A percentile compares a stretch with the other conserved stretches of the same genome.
Evolutionary conservation across 1,140 invertebrate species (phyloP).

Genomic region (Chironomus striatipennis): DNA sequence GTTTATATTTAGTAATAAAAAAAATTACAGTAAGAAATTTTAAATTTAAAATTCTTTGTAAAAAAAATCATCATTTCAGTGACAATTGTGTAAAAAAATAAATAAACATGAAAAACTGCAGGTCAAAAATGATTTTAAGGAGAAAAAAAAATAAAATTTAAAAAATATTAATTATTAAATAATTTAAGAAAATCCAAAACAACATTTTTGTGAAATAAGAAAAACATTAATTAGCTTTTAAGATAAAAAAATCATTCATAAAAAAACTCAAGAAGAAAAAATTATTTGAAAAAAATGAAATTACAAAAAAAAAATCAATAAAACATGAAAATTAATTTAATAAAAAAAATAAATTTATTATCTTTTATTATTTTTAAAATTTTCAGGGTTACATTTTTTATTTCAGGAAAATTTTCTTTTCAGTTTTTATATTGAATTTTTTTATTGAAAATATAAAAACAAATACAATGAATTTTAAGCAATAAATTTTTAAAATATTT

Average conservation of each 20-base stretch:
- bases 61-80: not conserved
- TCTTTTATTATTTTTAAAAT: not conserved
- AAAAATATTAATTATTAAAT: too few species aligned
- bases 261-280: not conserved
- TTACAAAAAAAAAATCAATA: not conserved
- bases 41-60: not conserved
- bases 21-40: not conserved
- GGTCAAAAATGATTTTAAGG: constrained; percentile 8
- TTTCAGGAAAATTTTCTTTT: not conserved
- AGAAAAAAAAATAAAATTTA: not conserved
- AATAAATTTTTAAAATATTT: too few species aligned
- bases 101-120: not conserved
- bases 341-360: not conserved
- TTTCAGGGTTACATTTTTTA: not conserved
- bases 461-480: too few species aligned
- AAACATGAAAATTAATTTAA: constrained; percentile 15
- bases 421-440: not conserved
- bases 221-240: not conserved
- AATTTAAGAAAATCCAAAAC: not conserved
- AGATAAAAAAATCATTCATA: constrained; percentile 1
- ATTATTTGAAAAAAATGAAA: not conserved
- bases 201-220: not conserved
- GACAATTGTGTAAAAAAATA: not conserved
- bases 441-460: not conserved
- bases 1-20: not conserved